These are phyloP conservation scores for Heloderma charlesbogerti DNA, from an alignment of 2,113 vertebrate genomes.

Conservation along the genomic window DNA sequence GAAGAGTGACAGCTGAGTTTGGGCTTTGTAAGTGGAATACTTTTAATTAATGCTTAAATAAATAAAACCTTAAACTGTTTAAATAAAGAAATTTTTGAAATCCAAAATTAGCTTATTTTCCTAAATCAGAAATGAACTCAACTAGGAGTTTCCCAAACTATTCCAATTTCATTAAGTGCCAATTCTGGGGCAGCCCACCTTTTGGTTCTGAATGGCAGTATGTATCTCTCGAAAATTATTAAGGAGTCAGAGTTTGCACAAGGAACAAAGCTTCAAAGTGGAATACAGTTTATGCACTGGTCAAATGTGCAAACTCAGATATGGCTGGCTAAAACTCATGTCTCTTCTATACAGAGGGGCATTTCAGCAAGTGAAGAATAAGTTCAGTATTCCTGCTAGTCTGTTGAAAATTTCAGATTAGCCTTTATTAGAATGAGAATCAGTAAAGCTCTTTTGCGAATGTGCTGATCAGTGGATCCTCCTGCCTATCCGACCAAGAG, in stretches of 20 bases:
- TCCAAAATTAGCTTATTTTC: not conserved
- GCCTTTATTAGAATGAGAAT: slow-evolving; percentile 3
- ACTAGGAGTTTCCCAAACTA: not conserved
- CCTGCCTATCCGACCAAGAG: slow-evolving; percentile 10
- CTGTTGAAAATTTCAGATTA: not conserved
- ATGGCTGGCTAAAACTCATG: not conserved
- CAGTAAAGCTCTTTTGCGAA: not conserved
- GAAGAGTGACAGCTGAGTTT: too few species aligned
- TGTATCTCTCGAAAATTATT: not conserved
- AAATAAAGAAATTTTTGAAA: not conserved
- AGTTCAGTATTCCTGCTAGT: not conserved
- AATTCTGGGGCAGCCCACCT: not conserved
- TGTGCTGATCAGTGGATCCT: slow-evolving; percentile 3
- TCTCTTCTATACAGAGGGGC: not conserved
- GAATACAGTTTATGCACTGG: not conserved
- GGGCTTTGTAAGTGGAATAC: too few species aligned
- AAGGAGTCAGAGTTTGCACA: not conserved
- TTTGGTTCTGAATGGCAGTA: not conserved
- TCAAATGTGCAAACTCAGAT: not conserved
- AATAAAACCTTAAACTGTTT: not conserved
- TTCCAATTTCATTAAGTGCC: not conserved
- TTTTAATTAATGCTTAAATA: not conserved
- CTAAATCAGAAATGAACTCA: not conserved
- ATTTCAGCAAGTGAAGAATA: not conserved
- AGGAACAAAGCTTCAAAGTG: not conserved